Conservation (phyloP, 2,113 vertebrate species). For the Paratilapia polleni region DNA sequence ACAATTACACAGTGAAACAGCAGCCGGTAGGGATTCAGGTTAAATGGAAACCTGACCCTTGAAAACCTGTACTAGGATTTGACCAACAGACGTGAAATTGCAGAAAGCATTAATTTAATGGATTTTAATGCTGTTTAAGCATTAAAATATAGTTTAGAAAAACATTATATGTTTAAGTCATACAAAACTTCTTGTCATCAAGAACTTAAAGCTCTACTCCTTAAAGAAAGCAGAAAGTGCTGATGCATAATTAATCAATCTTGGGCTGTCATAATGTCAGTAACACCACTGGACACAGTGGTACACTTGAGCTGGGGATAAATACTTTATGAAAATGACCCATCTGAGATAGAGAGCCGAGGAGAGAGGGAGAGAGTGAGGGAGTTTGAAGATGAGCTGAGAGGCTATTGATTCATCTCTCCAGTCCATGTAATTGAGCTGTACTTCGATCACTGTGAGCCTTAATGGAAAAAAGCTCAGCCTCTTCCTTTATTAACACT, state of each 20-base stretch:
- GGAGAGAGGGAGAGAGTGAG: conserved; percentile 30
- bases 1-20: not conserved
- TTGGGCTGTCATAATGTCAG: conserved; percentile 58
- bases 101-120: not conserved
- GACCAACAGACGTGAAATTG: not conserved
- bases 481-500: conserved; percentile 38
- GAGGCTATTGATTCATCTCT: conserved; percentile 71
- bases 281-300: conserved; percentile 50
- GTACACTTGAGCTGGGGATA: conserved; percentile 65
- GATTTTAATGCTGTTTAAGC: not conserved
- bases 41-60: not conserved
- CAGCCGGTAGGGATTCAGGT: not conserved
- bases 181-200: not conserved
- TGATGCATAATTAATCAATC: conserved; percentile 75
- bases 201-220: not conserved
- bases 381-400: conserved; percentile 47
- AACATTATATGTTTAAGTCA: not conserved
- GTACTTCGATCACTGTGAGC: conserved; percentile 45
- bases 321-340: conserved; percentile 82
- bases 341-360: conserved; percentile 46
- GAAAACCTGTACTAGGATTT: not conserved
- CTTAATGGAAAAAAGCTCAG: conserved; percentile 47
- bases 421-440: conserved; percentile 68
- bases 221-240: conserved; percentile 49
- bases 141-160: not conserved